Base-by-base conservation (phyloP, 2,113 vertebrate species). In the Plotosus lineatus region DNA sequence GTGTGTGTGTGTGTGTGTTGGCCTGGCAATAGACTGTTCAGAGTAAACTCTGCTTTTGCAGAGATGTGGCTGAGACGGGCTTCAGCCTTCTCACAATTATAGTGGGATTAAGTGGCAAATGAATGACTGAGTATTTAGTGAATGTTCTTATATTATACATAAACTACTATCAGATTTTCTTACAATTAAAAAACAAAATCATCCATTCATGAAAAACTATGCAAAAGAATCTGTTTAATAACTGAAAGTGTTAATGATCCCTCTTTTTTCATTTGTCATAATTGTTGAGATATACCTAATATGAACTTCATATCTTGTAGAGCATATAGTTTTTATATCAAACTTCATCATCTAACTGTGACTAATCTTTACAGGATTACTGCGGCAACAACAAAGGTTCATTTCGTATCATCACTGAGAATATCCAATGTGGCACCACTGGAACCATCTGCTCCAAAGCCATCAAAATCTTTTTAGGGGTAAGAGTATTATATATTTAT, bases 381-480 rank as follows among this genome's bases (percentile, higher is more conserved):
- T 97, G 95, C 33, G 84, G 90, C 0, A 90, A 89, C 1, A 11
- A 56, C 2, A 65, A 87, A 1, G 93, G 93, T 46, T 89, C 93
- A 55, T 97, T 99, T 87, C 93, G 90, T 6, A 89, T 99, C 1
- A 86, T 96, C 88, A 96, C 94, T 0, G 92, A 97, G 88, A 96
- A 94, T 14, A 89, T 96, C 42, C 95, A 94, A 40, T 98, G 97
- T 12, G 95, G 94, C 28, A 92, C 92, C 73, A 94, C 93, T 0
- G 95, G 95, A 28, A 94, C 90, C 60, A 94, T 95, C 56, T 98
- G 97, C 87, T 97, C 96, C 53, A 97, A 94, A 81, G 87, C 91
- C 75, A 93, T 98, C 86, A 97, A 94, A 87, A 89, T 98, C 79
- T 95, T 93, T 87, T 79, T 98, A 71, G 94, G 90, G 85, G 97